These are phyloP conservation scores for Drosophila yakuba DNA, from an alignment of 1,140 invertebrate species.

Conservation along the genomic window DNA sequence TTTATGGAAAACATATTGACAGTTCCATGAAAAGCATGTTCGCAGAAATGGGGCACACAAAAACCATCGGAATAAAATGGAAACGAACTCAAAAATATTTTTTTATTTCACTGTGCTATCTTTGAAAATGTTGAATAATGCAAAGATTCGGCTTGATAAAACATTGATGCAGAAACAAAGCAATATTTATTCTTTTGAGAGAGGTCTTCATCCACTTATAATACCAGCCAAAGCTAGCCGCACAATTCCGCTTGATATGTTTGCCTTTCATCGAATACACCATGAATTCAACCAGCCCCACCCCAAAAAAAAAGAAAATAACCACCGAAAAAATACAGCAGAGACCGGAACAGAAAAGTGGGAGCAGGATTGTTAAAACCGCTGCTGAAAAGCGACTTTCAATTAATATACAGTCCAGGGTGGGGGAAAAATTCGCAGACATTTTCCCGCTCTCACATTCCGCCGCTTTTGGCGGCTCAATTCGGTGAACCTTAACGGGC, in stretches of 20 bases:
- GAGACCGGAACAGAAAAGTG: constrained; percentile 10
- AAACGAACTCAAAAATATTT: not conserved
- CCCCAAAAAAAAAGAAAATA: constrained; percentile 17
- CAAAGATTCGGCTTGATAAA: constrained; percentile 1
- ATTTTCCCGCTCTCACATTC: constrained; percentile 38
- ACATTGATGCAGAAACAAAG: not conserved
- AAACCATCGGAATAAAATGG: not conserved
- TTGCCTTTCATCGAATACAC: constrained; percentile 56
- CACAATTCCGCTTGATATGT: constrained; percentile 45
- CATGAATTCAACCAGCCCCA: constrained; percentile 31
- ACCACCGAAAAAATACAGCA: not conserved
- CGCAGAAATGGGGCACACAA: not conserved
- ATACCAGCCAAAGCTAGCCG: constrained; percentile 29
- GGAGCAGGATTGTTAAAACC: constrained; percentile 50
- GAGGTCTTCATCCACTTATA: constrained; percentile 10
- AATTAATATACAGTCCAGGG: constrained; percentile 59
- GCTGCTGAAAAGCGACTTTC: constrained; percentile 60
- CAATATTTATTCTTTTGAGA: constrained; percentile 9
- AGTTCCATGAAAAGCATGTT: not conserved
- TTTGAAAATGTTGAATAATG: not conserved
- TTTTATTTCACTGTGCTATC: not conserved
- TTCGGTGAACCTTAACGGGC: constrained; percentile 73
- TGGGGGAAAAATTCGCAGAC: constrained; percentile 28
- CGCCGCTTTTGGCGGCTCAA: constrained; percentile 43
- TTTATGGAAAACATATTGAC: constrained; percentile 8